Evolutionary conservation across 2,888 invertebrate genomes (phyloP).

Genomic region (Heteropelma amictum): DNA sequence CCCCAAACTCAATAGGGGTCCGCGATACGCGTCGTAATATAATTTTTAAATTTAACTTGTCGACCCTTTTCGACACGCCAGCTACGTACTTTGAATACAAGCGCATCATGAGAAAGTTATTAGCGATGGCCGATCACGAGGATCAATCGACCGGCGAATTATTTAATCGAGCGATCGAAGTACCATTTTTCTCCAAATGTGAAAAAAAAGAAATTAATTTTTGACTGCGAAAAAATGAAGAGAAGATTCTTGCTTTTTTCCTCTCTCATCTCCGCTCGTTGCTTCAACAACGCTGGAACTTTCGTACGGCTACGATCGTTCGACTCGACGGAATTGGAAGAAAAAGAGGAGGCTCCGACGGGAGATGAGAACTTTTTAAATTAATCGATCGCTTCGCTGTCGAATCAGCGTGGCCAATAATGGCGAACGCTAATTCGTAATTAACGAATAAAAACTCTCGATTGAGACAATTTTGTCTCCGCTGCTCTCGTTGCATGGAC

Average conservation of each 20-base stretch:
- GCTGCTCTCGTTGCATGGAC: too few relatives aligned
- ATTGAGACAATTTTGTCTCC: too few relatives aligned
- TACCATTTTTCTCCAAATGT: neutral
- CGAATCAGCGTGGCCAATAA: slow-evolving; percentile 20
- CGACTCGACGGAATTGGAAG: too few relatives aligned
- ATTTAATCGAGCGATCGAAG: neutral
- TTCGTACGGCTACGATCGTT: too few relatives aligned
- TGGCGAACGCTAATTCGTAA: neutral
- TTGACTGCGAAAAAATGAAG: too few relatives aligned
- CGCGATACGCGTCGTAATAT: slow-evolving; percentile 38
- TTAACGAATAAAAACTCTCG: neutral
- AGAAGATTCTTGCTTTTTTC: too few relatives aligned
- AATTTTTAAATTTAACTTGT: slow-evolving; percentile 58
- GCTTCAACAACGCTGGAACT: too few relatives aligned
- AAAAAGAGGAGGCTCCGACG: neutral
- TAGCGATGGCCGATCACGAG: slow-evolving; percentile 16
- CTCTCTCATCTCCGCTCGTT: too few relatives aligned
- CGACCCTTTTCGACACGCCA: slow-evolving; percentile 50
- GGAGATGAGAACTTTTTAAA: slow-evolving; percentile 9
- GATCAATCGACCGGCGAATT: slow-evolving; percentile 27
- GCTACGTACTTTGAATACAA: slow-evolving; percentile 35
- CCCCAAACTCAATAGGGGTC: slow-evolving; percentile 34
- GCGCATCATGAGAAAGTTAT: slow-evolving; percentile 25
- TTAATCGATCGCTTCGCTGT: slow-evolving; percentile 5
- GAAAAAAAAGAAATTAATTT: too few relatives aligned